phyloP scores from a whole-genome alignment of 2,797 vertebrate species.

The Cryptoblepharus egeriae region DNA sequence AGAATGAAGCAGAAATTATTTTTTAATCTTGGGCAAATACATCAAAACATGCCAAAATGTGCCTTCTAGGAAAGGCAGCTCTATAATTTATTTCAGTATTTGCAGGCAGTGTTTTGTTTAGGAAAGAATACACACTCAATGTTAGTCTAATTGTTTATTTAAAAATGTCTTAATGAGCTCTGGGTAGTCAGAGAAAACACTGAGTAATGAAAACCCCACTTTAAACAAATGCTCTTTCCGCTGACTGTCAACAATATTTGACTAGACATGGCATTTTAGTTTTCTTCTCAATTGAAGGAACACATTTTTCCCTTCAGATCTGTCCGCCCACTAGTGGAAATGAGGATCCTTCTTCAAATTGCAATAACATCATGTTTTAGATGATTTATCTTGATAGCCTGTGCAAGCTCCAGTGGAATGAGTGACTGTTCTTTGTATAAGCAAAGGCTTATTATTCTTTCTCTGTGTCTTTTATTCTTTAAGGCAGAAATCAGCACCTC shows the following conservation, averaged over 20 bases:
- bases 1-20: slow-evolving; percentile 24
- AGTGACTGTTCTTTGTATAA: background rate
- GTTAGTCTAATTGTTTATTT: slow-evolving; percentile 59
- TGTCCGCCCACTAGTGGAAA: background rate
- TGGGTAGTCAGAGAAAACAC: slow-evolving; percentile 46
- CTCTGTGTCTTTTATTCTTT: slow-evolving; percentile 19
- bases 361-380: background rate
- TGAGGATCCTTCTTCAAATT: slow-evolving; percentile 1
- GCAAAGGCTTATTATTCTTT: too few relatives aligned
- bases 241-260: slow-evolving; percentile 29
- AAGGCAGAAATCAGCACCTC: background rate
- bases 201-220: slow-evolving; percentile 53
- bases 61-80: slow-evolving; percentile 36
- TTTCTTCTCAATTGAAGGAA: slow-evolving; percentile 15
- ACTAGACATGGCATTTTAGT: slow-evolving; percentile 15
- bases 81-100: slow-evolving; percentile 53
- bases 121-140: slow-evolving; percentile 60
- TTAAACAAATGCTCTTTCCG: slow-evolving; percentile 45
- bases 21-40: slow-evolving; percentile 36
- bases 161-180: slow-evolving; percentile 57
- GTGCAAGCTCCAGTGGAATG: slow-evolving; percentile 8
- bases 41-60: slow-evolving; percentile 47
- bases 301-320: slow-evolving; percentile 29
- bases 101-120: slow-evolving; percentile 44
- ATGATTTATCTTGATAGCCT: slow-evolving; percentile 17